Evolutionary conservation across 2,888 invertebrate species (phyloP).

Genomic region (Agriopis marginaria): DNA sequence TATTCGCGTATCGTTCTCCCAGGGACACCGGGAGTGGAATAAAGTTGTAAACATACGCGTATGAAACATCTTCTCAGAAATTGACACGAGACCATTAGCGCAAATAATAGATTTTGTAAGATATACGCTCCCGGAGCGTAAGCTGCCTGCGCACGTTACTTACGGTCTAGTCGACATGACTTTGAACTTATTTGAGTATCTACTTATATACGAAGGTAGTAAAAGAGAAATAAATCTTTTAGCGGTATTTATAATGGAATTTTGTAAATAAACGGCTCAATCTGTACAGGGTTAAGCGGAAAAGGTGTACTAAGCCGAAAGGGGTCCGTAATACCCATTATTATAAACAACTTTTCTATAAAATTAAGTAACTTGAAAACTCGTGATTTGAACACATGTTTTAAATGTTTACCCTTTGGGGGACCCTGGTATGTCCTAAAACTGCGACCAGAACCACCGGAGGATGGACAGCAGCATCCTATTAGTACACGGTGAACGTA

Average conservation of each 20-base stretch:
- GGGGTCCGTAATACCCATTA: no score
- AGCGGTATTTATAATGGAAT: slow-evolving; percentile 1
- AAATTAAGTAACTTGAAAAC: no score
- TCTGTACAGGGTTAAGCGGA: neutral
- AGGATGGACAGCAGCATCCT: no score
- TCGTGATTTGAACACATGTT: no score
- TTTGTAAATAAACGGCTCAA: neutral
- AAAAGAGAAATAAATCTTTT: slow-evolving; percentile 11
- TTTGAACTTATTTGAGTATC: neutral
- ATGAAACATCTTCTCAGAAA: slow-evolving; percentile 69
- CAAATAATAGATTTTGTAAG: slow-evolving; percentile 55
- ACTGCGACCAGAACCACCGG: no score
- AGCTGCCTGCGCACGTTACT: slow-evolving; percentile 34
- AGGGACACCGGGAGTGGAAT: slow-evolving; percentile 64
- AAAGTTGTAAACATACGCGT: slow-evolving; percentile 64
- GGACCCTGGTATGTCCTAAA: no score
- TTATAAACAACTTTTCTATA: no score
- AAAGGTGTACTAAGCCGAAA: no score
- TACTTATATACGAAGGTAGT: neutral
- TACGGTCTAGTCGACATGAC: slow-evolving; percentile 13
- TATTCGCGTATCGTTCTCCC: slow-evolving; percentile 67
- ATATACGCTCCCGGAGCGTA: slow-evolving; percentile 29
- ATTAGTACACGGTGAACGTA: no score
- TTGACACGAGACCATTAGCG: slow-evolving; percentile 58
- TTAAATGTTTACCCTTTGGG: no score